Base-by-base conservation (phyloP, 92 coral and sea anemone species). In the Palythoa caribaeorum region DNA sequence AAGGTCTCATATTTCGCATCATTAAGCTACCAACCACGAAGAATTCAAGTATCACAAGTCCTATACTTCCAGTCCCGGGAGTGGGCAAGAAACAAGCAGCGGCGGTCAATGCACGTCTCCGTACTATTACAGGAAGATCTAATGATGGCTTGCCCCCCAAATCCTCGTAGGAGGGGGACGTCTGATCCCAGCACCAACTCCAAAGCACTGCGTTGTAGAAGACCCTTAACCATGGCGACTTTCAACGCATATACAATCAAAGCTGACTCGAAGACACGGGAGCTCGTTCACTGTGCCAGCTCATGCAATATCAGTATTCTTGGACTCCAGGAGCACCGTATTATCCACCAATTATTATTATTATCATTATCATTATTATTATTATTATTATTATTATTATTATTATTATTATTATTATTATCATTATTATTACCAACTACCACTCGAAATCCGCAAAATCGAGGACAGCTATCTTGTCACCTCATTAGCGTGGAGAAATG, bases 171-270 rank as follows among this genome's bases (percentile, higher is more conserved):
- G 9, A 83, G 77, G 65, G 77, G 78, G 63, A 53, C 28, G 60
- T 44, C 78, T 70, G 87, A 70, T 71, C 21, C 36, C 39, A 63
- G 78, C 77, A 70, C 65, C 66, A 53, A 10, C 40, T 77, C 48
- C 59, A 83, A 83, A 44, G 87, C 87, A 48, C 20, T 68, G n/a
- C 77, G 77, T 68, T 83, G 87, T 11, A 83, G 66, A 73, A n/a
- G 60, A 19, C 69, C 87, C 66, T 70, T 83, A 13, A 83, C 68
- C 65, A 83, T 48, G 78, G 87, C 78, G 38, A 70, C 59, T n/a
- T 83, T 83, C 78, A 83, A 83, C 66, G 78, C 65, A 68, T 69
- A 51, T 35, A 83, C 70, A 73, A 57, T 73, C 16, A 83, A 73
- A 68, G 74, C 76, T 19, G 65, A 50, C 55, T 71, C 59, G 39